Evolutionary conservation across 2,888 invertebrate genomes (phyloP).

Genomic region (Prosopocoilus inquinatus): DNA sequence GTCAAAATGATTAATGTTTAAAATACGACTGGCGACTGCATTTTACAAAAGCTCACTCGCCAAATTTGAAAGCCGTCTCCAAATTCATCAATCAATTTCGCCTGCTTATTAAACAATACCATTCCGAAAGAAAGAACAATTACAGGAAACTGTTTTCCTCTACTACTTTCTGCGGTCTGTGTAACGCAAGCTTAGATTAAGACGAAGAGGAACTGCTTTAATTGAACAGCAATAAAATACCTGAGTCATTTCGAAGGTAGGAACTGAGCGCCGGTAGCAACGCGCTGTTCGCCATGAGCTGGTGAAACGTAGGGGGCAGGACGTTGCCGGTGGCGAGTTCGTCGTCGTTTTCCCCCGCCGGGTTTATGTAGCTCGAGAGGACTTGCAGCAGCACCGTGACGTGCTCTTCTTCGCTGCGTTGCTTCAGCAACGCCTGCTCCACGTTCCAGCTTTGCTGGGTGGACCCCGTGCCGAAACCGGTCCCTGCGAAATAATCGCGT

Average conservation of each 20-base stretch:
- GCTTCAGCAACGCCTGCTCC: conserved; percentile 86
- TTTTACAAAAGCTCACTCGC: too few relatives aligned
- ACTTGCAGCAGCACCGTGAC: conserved; percentile 75
- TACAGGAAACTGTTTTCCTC: too few relatives aligned
- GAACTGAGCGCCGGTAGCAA: conserved; percentile 85
- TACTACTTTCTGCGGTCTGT: too few relatives aligned
- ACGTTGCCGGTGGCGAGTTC: conserved; percentile 44
- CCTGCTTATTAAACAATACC: too few relatives aligned
- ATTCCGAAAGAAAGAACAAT: too few relatives aligned
- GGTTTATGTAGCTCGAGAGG: conserved; percentile 84
- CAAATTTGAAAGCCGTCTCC: too few relatives aligned
- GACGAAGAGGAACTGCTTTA: neutral
- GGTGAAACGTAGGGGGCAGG: conserved; percentile 71
- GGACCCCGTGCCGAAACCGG: conserved; percentile 94
- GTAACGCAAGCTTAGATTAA: too few relatives aligned
- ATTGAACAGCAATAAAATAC: conserved; percentile 50
- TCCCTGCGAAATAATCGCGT: conserved; percentile 47
- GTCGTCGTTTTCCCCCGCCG: conserved; percentile 59
- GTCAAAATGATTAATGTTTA: too few relatives aligned
- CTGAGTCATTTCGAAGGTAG: conserved; percentile 89
- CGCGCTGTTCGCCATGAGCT: conserved; percentile 77
- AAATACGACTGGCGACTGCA: too few relatives aligned
- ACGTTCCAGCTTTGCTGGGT: conserved; percentile 97
- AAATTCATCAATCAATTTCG: too few relatives aligned
- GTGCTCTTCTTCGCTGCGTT: conserved; percentile 90